Percentiles rank a stretch among this genome's conserved stretches.
Evolutionary conservation across 1,140 invertebrate genomes (phyloP).

Genomic region (Ridgeia piscesae): DNA sequence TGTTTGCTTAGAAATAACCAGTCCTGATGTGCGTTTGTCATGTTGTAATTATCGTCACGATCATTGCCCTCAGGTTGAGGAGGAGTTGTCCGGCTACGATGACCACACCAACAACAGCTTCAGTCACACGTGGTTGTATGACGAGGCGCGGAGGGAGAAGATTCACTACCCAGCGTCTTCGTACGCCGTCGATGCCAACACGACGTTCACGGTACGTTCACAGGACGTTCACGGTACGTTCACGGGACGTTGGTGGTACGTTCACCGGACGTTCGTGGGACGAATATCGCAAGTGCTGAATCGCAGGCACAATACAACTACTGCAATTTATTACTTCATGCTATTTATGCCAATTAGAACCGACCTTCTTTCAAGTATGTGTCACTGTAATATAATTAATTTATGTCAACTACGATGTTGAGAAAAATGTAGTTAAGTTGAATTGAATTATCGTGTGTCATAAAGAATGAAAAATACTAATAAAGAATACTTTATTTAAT

Average conservation of each 20-base stretch:
- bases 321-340: not conserved
- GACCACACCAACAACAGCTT: slow-evolving; percentile 79
- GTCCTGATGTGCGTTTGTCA: no score
- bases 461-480: no score
- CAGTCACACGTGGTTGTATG: slow-evolving; percentile 82
- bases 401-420: no score
- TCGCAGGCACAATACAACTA: not conserved
- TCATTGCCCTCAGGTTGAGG: slow-evolving; percentile 67
- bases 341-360: not conserved
- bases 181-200: slow-evolving; percentile 90
- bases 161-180: slow-evolving; percentile 83
- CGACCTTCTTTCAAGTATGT: not conserved
- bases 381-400: no score
- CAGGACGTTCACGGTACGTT: slow-evolving; percentile 77
- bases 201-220: slow-evolving; percentile 81
- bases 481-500: no score
- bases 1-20: no score
- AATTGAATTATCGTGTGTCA: no score
- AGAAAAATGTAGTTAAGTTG: no score
- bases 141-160: slow-evolving; percentile 81
- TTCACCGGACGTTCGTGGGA: not conserved
- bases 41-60: not conserved
- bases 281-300: not conserved
- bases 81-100: slow-evolving; percentile 85
- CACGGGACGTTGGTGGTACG: no score